Evolutionary conservation across 2,888 invertebrate genomes (phyloP), one percentile per base, ranked within the genome.

Genomic region (Bombylius major): DNA sequence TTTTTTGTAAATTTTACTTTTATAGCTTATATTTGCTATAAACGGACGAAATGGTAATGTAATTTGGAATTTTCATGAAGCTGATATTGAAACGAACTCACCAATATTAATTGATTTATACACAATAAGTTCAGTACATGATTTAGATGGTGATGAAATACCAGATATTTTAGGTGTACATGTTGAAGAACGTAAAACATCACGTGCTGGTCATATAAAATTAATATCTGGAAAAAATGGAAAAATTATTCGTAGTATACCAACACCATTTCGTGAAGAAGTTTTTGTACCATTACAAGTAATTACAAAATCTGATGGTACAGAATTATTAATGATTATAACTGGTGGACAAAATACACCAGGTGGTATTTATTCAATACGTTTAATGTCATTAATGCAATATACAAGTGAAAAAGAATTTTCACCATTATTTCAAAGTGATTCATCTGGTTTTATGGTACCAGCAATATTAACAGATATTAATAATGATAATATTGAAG

Each of bases 261-360:
- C 77, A 45, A 82, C 85, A 42, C 86, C 87, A 1, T 81, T 82
- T 61, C 73, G 77, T 31, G 79, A 79, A 59, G 85, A 87, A 69
- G 79, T 84, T 32, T 87, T 86, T 66, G 86, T 84, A 62, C 84
- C 86, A 33, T 84, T 89, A 1, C 86, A 87, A 69, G 68, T 84
- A 31, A 64, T 85, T 7, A 76, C 78, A 4, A 76, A 79, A 60
- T 75, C 77, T 39, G 81, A 82, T 66, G 83, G 83, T n/a, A 79
- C 78, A 46, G 78, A 79, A 59, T 70, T 79, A 53, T 77, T 88
- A 45, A 68, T 89, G 53, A 81, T 87, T 64, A 83, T 86, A 13
- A 87, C 88, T 0, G 89, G 87, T 1, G 84, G 85, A 4, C 85
- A 86, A 62, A 82, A 82, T 47, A 79, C 84, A 49, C 75, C 82